phyloP scores from a whole-genome alignment of 1,140 invertebrate species.

The Drosophila lacteicornis region DNA sequence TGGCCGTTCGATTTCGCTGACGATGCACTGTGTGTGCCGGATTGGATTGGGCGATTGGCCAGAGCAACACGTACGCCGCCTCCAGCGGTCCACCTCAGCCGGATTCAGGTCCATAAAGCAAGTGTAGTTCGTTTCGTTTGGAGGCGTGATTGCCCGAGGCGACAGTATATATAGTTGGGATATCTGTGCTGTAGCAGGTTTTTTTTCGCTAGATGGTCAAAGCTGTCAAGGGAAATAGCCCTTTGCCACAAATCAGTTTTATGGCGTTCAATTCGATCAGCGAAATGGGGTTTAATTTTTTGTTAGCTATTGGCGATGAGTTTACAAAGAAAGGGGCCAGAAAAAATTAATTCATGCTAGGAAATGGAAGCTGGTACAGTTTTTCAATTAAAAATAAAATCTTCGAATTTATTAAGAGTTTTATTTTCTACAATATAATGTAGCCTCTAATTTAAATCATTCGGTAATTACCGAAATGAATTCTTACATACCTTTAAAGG shows the following conservation, averaged over 20 bases:
- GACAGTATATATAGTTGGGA: constrained; percentile 34
- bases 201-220: constrained; percentile 2
- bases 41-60: constrained; percentile 28
- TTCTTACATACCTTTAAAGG: not conserved
- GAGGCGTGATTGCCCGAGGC: constrained; percentile 41
- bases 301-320: not conserved
- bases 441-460: too few species aligned
- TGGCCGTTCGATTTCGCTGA: constrained; percentile 33
- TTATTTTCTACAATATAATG: too few species aligned
- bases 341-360: not conserved
- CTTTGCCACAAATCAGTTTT: constrained; percentile 9
- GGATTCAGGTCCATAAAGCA: constrained; percentile 1
- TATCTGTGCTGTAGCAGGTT: not conserved
- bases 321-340: not conserved
- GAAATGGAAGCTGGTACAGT: not conserved
- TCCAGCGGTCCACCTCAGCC: constrained; percentile 1
- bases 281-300: not conserved
- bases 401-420: not conserved
- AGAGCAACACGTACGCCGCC: constrained; percentile 39
- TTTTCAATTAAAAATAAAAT: not conserved
- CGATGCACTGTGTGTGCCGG: constrained; percentile 15
- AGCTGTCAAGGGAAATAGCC: constrained; percentile 16
- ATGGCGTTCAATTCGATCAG: constrained; percentile 1
- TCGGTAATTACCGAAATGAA: too few species aligned
- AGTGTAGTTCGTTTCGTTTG: constrained; percentile 10